These are phyloP conservation scores for Scaptomyza parva DNA, from an alignment of 2,888 invertebrate genomes.

Conservation along the genomic window DNA sequence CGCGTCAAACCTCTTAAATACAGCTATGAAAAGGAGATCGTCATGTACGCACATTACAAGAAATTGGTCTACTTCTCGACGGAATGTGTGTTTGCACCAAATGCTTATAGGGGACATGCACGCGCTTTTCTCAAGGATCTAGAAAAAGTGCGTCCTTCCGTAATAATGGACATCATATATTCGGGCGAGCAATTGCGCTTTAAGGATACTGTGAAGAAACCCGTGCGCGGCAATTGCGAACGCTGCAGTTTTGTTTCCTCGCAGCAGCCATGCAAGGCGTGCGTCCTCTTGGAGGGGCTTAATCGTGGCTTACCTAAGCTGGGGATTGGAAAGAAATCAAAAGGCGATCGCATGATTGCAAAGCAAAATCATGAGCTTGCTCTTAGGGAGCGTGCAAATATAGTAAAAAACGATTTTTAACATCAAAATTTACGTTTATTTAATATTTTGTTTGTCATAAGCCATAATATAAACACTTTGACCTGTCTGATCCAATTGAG, in stretches of 20 bases:
- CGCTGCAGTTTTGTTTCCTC: conserved; percentile 96
- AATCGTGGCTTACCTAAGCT: conserved; percentile 96
- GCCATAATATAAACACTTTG: not conserved
- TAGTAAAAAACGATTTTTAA: conserved; percentile 85
- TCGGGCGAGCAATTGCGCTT: conserved; percentile 95
- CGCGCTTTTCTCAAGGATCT: conserved; percentile 96
- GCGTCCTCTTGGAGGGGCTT: conserved; percentile 96
- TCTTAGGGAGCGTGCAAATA: conserved; percentile 82
- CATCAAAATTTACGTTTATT: conserved; percentile 10
- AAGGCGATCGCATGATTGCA: conserved; percentile 89
- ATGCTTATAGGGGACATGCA: conserved; percentile 97
- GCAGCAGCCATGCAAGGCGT: conserved; percentile 98
- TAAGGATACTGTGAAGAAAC: conserved; percentile 92
- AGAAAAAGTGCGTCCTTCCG: conserved; percentile 95
- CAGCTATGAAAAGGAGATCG: conserved; percentile 99
- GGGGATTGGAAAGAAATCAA: conserved; percentile 95
- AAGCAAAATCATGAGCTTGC: conserved; percentile 85
- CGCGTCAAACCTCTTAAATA: conserved; percentile 98
- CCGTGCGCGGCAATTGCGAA: conserved; percentile 91
- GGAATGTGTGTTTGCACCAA: conserved; percentile 99
- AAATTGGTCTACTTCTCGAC: conserved; percentile 99
- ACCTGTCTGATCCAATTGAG: not conserved
- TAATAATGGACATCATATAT: conserved; percentile 97
- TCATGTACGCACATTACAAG: conserved; percentile 99
- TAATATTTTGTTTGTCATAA: conserved; percentile 6